Percentiles rank a stretch among this genome's conserved stretches.
These are phyloP conservation scores for Siphamia tubifer DNA, from an alignment of 2,113 vertebrate genomes.

Conservation along the genomic window DNA sequence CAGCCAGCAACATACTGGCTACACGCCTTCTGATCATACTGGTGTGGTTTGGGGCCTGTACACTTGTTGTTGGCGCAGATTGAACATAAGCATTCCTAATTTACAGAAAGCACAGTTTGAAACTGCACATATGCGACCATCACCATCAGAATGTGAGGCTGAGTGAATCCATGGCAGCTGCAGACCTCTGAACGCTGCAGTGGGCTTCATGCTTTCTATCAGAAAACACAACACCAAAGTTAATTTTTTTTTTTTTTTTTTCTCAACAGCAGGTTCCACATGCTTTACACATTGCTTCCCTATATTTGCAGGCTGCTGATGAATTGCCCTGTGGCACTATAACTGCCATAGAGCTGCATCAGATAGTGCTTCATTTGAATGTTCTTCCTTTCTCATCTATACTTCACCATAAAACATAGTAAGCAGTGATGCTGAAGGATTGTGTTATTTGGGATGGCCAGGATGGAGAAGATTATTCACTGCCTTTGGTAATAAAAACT, in stretches of 20 bases:
- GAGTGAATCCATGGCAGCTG: background rate
- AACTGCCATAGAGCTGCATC: conserved; percentile 22
- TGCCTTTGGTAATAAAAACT: conserved; percentile 69
- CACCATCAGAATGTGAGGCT: background rate
- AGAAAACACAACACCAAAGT: too few relatives aligned
- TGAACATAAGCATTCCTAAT: conserved; percentile 62
- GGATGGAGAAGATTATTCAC: conserved; percentile 69
- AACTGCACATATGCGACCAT: conserved; percentile 51
- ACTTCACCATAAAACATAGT: conserved; percentile 62
- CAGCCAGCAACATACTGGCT: conserved; percentile 60
- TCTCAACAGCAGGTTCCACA: background rate
- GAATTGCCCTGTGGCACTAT: conserved; percentile 32
- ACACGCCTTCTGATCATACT: conserved; percentile 48
- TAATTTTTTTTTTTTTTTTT: background rate
- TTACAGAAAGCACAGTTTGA: conserved; percentile 49
- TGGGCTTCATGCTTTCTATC: too few relatives aligned
- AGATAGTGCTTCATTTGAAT: conserved; percentile 65
- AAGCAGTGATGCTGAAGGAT: conserved; percentile 67
- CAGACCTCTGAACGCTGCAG: too few relatives aligned
- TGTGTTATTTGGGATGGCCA: conserved; percentile 68
- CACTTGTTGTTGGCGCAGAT: conserved; percentile 59
- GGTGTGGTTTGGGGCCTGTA: conserved; percentile 72
- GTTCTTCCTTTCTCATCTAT: conserved; percentile 59
- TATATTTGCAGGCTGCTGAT: conserved; percentile 2
- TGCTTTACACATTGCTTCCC: background rate